Percentiles rank a stretch among this genome's conserved stretches.
Evolutionary conservation across 2,888 invertebrate species (phyloP).

Genomic region (Tetrapedia diversipes): DNA sequence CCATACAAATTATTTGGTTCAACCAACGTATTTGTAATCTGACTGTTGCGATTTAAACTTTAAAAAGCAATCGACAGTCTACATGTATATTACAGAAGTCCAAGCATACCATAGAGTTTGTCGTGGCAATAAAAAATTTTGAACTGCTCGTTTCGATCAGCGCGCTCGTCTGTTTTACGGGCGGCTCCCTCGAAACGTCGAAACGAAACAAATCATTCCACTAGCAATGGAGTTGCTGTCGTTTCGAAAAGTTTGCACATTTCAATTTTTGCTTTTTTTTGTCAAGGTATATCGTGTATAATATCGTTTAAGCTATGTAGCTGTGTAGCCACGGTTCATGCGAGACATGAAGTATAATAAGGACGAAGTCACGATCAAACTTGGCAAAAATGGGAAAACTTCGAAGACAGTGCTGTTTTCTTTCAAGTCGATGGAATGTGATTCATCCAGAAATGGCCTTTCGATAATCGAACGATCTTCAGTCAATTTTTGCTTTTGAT

Average conservation of each 20-base stretch:
- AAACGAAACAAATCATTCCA: conserved; percentile 55
- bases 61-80: conserved; percentile 22
- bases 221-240: conserved; percentile 28
- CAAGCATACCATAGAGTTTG: background rate
- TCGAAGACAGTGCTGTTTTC: conserved; percentile 44
- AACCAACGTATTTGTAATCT: conserved; percentile 23
- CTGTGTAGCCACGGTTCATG: conserved; percentile 48
- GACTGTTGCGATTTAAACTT: conserved; percentile 28
- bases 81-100: background rate
- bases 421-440: conserved; percentile 4
- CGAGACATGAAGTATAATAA: conserved; percentile 53
- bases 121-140: background rate
- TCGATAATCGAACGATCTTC: background rate
- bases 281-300: conserved; percentile 50
- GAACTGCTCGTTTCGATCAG: conserved; percentile 1
- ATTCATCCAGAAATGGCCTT: background rate
- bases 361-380: conserved; percentile 42
- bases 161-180: conserved; percentile 20
- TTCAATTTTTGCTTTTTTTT: background rate
- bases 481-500: background rate
- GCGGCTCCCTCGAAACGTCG: conserved; percentile 38
- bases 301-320: conserved; percentile 51
- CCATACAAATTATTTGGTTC: conserved; percentile 16
- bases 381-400: conserved; percentile 51
- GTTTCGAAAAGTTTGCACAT: conserved; percentile 47